These are phyloP conservation scores for Tiliacea aurago DNA, from an alignment of 2,888 invertebrate genomes.

Conservation along the genomic window DNA sequence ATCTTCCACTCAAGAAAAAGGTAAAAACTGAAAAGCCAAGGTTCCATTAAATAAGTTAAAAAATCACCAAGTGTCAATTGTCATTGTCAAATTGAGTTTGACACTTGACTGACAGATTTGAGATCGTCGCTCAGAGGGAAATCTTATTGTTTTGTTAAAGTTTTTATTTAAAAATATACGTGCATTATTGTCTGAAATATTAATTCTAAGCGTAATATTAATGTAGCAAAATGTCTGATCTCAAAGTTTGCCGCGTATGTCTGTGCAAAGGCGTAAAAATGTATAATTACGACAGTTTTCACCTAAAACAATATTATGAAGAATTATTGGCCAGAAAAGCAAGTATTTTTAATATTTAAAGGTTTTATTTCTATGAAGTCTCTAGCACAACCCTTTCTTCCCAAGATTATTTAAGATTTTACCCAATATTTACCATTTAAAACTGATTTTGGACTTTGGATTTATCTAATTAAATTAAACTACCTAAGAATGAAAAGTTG, in stretches of 20 bases:
- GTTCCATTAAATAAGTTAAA: neutral
- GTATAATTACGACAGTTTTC: conserved; percentile 74
- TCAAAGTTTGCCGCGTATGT: conserved; percentile 82
- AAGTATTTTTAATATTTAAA: conserved; percentile 58
- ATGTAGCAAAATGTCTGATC: conserved; percentile 68
- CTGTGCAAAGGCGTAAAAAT: conserved; percentile 77
- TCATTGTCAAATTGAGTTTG: neutral
- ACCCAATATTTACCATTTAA: neutral
- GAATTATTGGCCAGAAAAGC: conserved; percentile 79
- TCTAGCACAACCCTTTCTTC: neutral
- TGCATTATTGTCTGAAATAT: neutral
- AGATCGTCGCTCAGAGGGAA: neutral
- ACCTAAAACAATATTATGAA: conserved; percentile 80
- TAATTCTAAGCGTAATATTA: neutral
- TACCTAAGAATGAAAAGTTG: neutral
- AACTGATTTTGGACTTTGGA: neutral
- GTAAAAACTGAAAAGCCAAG: neutral
- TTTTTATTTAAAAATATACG: neutral
- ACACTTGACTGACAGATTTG: neutral
- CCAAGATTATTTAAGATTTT: neutral
- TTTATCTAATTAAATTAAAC: neutral
- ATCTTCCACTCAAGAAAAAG: neutral
- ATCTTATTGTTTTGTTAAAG: neutral
- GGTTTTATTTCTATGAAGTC: neutral
- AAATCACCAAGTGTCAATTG: neutral